Percentiles rank a stretch among this genome's conserved stretches.
Conservation (phyloP, 2,797 vertebrate species). For the Takifugu rubripes region DNA sequence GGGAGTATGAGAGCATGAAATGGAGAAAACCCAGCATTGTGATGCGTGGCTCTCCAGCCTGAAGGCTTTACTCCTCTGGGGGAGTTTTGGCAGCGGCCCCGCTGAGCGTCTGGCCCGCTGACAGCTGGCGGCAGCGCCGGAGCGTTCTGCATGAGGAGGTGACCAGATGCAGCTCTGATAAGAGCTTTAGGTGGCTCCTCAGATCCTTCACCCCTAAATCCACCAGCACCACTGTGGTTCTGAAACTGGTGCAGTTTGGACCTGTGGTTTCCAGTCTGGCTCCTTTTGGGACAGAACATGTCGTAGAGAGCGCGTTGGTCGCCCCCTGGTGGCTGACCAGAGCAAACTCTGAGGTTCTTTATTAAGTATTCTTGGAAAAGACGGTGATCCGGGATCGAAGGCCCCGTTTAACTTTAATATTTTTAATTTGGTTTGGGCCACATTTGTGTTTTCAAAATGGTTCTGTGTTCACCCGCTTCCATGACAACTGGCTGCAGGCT, state of each 20-base stretch:
- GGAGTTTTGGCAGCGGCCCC: conserved; percentile 38
- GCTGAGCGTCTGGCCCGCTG: conserved; percentile 19
- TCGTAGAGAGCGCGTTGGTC: no score
- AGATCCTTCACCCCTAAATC: neutral
- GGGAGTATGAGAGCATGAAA: conserved; percentile 61
- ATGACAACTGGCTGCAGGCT: no score
- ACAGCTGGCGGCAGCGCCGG: conserved; percentile 29
- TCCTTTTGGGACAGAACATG: neutral
- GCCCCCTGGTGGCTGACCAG: no score
- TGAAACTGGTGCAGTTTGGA: neutral
- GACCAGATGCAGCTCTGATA: conserved; percentile 54
- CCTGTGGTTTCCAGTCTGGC: neutral
- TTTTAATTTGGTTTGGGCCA: no score
- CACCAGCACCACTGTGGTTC: neutral
- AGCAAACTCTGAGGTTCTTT: no score
- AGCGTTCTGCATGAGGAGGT: conserved; percentile 35
- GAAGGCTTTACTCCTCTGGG: conserved; percentile 40
- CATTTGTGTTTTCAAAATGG: no score
- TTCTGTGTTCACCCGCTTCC: no score
- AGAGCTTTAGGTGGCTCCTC: conserved; percentile 19
- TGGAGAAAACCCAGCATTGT: conserved; percentile 57
- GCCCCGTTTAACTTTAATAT: no score
- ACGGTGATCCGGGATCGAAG: no score
- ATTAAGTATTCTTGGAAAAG: no score
- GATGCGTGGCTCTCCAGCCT: conserved; percentile 44